Conservation (phyloP, 2,113 vertebrate genomes). For the Amphiprion percula region DNA sequence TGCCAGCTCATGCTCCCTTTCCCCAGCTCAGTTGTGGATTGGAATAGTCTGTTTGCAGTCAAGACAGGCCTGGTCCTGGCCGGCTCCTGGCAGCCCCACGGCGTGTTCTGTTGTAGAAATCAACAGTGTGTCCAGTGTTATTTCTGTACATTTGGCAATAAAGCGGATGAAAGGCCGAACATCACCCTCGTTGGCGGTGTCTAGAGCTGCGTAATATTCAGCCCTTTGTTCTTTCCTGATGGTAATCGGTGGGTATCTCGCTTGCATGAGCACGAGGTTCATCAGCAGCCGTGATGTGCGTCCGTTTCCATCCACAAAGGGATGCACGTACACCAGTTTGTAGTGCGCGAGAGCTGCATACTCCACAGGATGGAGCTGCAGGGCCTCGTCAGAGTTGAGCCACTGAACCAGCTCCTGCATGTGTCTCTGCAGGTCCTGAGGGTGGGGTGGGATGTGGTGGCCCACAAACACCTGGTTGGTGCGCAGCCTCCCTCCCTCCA, state of each 20-base stretch:
- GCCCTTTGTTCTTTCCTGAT: conserved; percentile 95
- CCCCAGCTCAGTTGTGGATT: conserved; percentile 81
- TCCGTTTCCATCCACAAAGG: conserved; percentile 95
- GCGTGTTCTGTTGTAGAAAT: conserved; percentile 93
- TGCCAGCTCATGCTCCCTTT: not conserved
- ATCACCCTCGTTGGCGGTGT: conserved; percentile 95
- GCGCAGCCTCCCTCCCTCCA: conserved; percentile 93
- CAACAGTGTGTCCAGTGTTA: conserved; percentile 93
- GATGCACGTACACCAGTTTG: conserved; percentile 97
- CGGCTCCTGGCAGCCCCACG: conserved; percentile 90
- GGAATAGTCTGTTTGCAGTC: conserved; percentile 90
- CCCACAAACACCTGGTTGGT: conserved; percentile 95
- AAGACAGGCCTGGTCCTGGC: conserved; percentile 68
- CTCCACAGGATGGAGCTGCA: conserved; percentile 94
- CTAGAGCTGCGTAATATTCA: conserved; percentile 92
- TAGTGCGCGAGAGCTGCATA: conserved; percentile 95
- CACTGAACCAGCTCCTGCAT: conserved; percentile 95
- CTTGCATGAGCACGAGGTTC: conserved; percentile 98
- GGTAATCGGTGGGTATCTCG: conserved; percentile 94
- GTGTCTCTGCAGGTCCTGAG: conserved; percentile 90
- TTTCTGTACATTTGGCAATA: conserved; percentile 95
- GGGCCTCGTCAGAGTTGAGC: conserved; percentile 95
- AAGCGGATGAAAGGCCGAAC: conserved; percentile 97
- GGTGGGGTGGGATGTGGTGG: conserved; percentile 94
- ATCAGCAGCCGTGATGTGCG: conserved; percentile 94